These are phyloP conservation scores for Drosophila testacea DNA, from an alignment of 2,888 invertebrate species.

Conservation along the genomic window DNA sequence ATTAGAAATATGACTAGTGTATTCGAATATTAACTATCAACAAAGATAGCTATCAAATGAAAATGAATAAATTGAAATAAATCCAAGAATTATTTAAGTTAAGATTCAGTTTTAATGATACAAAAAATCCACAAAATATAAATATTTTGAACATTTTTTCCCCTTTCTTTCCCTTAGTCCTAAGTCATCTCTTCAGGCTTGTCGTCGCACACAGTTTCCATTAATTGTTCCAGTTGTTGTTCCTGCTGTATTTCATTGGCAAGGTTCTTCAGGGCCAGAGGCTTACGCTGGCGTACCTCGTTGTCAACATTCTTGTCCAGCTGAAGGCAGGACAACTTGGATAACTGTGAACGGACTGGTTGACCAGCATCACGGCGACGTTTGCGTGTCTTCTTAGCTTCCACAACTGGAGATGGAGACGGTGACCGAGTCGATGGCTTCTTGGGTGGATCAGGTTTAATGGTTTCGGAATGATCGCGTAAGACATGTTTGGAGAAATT, in stretches of 20 bases:
- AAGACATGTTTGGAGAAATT: constrained; percentile 73
- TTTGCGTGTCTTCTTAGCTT: constrained; percentile 47
- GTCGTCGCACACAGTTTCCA: neutral
- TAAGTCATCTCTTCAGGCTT: neutral
- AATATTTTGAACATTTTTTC: neutral
- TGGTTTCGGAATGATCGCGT: constrained; percentile 56
- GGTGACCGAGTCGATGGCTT: neutral
- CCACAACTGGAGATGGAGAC: neutral
- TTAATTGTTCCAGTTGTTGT: neutral
- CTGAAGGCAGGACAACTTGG: constrained; percentile 73
- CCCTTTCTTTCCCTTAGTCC: neutral
- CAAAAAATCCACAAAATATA: neutral
- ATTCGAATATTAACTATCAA: no score
- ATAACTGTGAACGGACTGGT: constrained; percentile 70
- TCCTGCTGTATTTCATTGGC: constrained; percentile 22
- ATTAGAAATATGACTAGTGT: no score
- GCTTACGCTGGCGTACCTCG: constrained; percentile 64
- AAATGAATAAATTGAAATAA: no score
- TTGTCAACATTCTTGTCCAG: constrained; percentile 72
- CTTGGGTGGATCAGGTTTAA: neutral
- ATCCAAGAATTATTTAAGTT: neutral
- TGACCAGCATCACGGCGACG: constrained; percentile 81
- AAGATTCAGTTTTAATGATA: neutral
- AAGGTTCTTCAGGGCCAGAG: constrained; percentile 55
- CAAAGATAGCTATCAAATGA: no score